These are phyloP conservation scores for Sycobia sp. DNA, from an alignment of 1,140 invertebrate genomes.

Conservation along the genomic window DNA sequence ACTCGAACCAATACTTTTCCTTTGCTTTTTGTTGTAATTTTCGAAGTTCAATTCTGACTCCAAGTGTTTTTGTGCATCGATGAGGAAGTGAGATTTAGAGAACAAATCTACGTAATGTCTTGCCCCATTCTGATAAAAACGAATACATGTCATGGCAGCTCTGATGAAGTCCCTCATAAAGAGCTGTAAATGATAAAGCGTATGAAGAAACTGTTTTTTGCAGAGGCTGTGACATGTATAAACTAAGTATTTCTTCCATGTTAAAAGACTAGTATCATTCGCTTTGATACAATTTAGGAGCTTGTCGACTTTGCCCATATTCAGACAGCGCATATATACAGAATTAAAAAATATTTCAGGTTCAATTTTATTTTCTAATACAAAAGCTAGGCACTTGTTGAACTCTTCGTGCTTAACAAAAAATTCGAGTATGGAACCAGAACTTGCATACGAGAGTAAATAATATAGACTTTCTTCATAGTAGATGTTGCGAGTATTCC, in stretches of 20 bases:
- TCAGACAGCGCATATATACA: constrained; percentile 71
- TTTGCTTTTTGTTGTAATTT: constrained; percentile 49
- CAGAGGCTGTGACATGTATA: constrained; percentile 71
- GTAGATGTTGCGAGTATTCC: constrained; percentile 52
- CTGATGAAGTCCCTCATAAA: constrained; percentile 72
- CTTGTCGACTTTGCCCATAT: constrained; percentile 65
- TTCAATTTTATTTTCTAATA: constrained; percentile 68
- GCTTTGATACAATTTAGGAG: constrained; percentile 67
- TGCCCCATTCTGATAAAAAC: constrained; percentile 68
- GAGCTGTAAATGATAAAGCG: constrained; percentile 72
- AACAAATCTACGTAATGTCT: constrained; percentile 65
- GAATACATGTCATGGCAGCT: constrained; percentile 75
- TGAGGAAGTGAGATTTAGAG: constrained; percentile 62
- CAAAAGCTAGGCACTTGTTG: constrained; percentile 67
- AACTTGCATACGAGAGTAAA: constrained; percentile 72
- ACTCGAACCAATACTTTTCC: constrained; percentile 48
- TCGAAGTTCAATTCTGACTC: constrained; percentile 57
- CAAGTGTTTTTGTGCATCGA: constrained; percentile 69
- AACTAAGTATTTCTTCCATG: constrained; percentile 72
- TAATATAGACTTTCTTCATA: constrained; percentile 78
- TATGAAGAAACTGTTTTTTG: constrained; percentile 67
- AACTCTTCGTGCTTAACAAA: constrained; percentile 70
- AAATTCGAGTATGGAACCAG: constrained; percentile 71
- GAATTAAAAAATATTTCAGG: constrained; percentile 73
- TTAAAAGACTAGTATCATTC: constrained; percentile 67